Evolutionary conservation across 2,888 invertebrate genomes (phyloP).

Genomic region (Synergus umbraculus): DNA sequence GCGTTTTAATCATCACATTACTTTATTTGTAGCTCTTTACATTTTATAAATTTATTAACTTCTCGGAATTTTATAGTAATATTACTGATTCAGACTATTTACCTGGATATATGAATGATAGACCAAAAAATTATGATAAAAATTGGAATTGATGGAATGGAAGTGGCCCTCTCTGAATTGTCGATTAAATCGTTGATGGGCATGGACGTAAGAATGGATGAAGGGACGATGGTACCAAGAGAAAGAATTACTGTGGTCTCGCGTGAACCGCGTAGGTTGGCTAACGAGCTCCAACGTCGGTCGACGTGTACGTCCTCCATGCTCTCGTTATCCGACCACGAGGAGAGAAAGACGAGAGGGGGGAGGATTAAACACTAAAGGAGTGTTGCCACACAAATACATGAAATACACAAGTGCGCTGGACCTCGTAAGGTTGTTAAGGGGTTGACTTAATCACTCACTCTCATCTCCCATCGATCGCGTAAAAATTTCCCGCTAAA

Average conservation of each 20-base stretch:
- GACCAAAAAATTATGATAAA: neutral
- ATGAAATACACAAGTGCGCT: neutral
- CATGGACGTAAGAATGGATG: conserved; percentile 50
- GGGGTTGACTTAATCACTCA: conserved; percentile 70
- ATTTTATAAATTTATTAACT: neutral
- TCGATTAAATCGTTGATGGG: conserved; percentile 50
- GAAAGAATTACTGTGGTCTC: conserved; percentile 61
- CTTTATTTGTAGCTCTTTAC: neutral
- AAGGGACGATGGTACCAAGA: conserved; percentile 49
- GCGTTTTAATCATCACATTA: neutral
- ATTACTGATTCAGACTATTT: too few species aligned
- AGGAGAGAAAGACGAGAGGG: conserved; percentile 14
- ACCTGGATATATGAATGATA: too few species aligned
- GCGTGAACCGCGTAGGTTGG: conserved; percentile 72
- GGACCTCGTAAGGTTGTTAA: conserved; percentile 24
- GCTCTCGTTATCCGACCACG: conserved; percentile 71
- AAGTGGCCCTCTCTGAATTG: neutral
- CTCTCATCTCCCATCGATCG: conserved; percentile 68
- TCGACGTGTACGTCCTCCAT: conserved; percentile 69
- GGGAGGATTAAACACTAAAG: conserved; percentile 2
- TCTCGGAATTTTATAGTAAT: neutral
- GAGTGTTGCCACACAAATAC: conserved; percentile 1
- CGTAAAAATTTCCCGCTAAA: conserved; percentile 58
- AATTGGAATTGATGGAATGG: neutral
- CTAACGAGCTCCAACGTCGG: conserved; percentile 68